Conservation (phyloP, 1,140 invertebrate species). For the Drosophila insularis region DNA sequence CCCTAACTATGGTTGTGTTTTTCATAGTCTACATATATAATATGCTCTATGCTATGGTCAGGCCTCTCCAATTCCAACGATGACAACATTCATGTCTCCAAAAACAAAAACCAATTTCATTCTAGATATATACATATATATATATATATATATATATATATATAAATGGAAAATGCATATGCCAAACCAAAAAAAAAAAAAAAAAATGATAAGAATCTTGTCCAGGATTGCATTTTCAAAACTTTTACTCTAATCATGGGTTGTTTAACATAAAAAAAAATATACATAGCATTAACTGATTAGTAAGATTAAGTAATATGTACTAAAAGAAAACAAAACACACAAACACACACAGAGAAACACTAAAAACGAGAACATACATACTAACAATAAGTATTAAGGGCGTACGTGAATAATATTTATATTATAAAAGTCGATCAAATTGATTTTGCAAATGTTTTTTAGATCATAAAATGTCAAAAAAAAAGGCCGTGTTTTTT, state of each 20-base stretch:
- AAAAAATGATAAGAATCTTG: constrained; percentile 53
- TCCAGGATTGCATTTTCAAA: constrained; percentile 77
- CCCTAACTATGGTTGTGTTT: constrained; percentile 76
- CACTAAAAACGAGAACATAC: constrained; percentile 45
- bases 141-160: too few species aligned
- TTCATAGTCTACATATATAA: constrained; percentile 57
- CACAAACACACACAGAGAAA: constrained; percentile 24
- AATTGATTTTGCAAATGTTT: constrained; percentile 58
- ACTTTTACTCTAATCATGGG: constrained; percentile 81
- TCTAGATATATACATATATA: constrained; percentile 17
- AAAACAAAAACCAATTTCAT: constrained; percentile 23
- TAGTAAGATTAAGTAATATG: constrained; percentile 62
- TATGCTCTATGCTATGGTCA: constrained; percentile 18
- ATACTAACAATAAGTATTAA: constrained; percentile 27
- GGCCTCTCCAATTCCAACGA: constrained; percentile 47
- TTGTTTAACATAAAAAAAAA: constrained; percentile 60
- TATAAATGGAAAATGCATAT: constrained; percentile 56
- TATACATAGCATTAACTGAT: constrained; percentile 73
- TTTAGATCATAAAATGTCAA: constrained; percentile 35
- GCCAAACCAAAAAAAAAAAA: constrained; percentile 26
- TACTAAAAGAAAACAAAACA: constrained; percentile 44
- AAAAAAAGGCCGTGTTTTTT: constrained; percentile 65
- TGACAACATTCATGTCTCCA: constrained; percentile 53
- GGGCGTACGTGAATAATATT: constrained; percentile 51
- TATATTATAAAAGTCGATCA: constrained; percentile 13